A percentile compares a stretch with the other conserved stretches of the same genome.
phyloP scores from a whole-genome alignment of 2,113 vertebrate species.

The Heterochromis multidens region DNA sequence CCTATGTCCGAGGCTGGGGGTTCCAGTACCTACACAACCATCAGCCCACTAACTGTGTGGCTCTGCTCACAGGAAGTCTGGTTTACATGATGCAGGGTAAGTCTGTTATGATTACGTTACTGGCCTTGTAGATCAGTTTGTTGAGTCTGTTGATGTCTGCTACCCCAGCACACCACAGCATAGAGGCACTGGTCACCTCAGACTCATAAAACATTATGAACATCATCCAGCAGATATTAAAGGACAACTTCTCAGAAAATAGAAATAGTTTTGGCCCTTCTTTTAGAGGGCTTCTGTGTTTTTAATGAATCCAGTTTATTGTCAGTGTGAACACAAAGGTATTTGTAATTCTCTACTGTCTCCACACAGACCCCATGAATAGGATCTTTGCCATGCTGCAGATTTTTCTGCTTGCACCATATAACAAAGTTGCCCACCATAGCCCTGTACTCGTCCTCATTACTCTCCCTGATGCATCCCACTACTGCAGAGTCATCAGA shows the following conservation, averaged over 20 bases:
- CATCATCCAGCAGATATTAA: too few species aligned
- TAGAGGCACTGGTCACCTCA: too few species aligned
- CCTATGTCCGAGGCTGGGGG: constrained; percentile 92
- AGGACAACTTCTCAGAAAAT: neutral
- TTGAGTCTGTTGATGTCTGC: neutral
- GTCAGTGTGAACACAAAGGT: neutral
- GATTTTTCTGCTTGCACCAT: neutral
- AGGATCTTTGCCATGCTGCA: neutral
- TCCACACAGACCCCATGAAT: neutral
- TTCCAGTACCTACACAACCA: constrained; percentile 99
- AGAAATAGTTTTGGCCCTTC: accelerated
- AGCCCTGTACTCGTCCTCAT: too few species aligned
- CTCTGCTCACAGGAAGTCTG: constrained; percentile 91
- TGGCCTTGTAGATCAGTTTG: neutral
- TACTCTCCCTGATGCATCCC: too few species aligned
- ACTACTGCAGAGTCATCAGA: too few species aligned
- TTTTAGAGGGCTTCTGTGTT: neutral
- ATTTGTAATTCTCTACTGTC: neutral
- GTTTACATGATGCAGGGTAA: constrained; percentile 96
- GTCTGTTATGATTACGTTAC: neutral
- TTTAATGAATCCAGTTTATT: neutral
- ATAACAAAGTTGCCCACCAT: too few species aligned
- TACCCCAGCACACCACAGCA: neutral
- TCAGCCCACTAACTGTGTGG: constrained; percentile 98
- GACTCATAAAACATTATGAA: too few species aligned